Base-by-base conservation (phyloP, 1,140 invertebrate genomes). In the Tenebrio molitor region DNA sequence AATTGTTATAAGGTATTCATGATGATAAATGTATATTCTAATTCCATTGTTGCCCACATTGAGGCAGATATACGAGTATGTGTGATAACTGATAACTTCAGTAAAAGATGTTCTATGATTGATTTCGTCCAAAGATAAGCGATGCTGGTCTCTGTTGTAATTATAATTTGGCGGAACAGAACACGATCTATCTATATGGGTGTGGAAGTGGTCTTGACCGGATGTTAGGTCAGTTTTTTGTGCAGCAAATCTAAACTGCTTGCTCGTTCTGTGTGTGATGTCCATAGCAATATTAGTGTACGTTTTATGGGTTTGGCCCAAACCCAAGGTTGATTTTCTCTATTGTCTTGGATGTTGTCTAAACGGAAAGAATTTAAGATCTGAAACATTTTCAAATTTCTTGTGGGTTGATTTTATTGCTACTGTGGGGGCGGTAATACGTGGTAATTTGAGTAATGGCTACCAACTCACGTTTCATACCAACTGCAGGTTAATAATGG, bases 381-480 rank as follows among this genome's bases (percentile, higher is more conserved):
- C 10, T 10, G 4, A 33, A 5, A 46, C 15, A 41, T 46, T 46
- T 46, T 46, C 15, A 16, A 46, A 33, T 33, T 46, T 46, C 44
- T 46, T 19, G 44, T 46, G 44, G 44, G 44, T 17, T 19, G 44
- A 46, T 46, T 46, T 46, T 46, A 46, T 19, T 46, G 44, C 44
- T 2, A 5, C 17, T 15, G 15, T 19, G 44, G 44, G n/a, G 44
- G 44, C 44, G 44, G 44, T 46, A 46, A 46, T 33, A 33, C 29
- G 29, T 33, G 4, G 29, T 33, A 33, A 33, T 33, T 33, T 33
- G 29, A 33, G 29, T 46, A 17, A 46, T 46, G 16, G 44, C 44
- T 46, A 46, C 44, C 44, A 46, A 8, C 17, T 14, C 44, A 46
- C 44, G 44, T 46, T 46, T 46, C 44, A 17, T 17, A 17, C 44